Conservation (phyloP, 2,113 vertebrate genomes). For the Halichoeres trimaculatus region DNA sequence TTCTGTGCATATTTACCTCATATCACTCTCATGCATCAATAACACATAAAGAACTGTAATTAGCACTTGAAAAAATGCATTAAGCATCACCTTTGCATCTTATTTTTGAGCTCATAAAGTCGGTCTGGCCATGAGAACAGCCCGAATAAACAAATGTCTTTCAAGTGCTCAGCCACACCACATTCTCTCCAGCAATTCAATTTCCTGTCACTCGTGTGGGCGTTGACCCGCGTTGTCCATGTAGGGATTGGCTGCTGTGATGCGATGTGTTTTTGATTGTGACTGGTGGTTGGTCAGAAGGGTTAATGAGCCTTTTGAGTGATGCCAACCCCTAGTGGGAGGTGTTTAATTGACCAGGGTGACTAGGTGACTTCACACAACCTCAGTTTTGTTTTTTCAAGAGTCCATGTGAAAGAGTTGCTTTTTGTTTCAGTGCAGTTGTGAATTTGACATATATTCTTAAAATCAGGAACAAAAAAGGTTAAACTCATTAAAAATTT, state of each 20-base stretch:
- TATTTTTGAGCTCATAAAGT: conserved; percentile 54
- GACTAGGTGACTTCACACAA: conserved; percentile 79
- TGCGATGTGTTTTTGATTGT: conserved; percentile 74
- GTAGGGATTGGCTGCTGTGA: conserved; percentile 77
- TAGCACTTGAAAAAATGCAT: conserved; percentile 33
- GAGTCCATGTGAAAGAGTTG: conserved; percentile 70
- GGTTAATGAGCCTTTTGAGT: conserved; percentile 87
- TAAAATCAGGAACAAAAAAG: background rate
- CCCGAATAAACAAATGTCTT: conserved; percentile 84
- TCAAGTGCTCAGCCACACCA: conserved; percentile 80
- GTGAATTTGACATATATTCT: conserved; percentile 35
- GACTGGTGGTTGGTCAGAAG: conserved; percentile 84
- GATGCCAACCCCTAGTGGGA: conserved; percentile 82
- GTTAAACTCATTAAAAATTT: background rate
- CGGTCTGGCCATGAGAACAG: conserved; percentile 69
- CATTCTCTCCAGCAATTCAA: conserved; percentile 79
- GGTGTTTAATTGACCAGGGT: conserved; percentile 86
- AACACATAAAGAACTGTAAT: conserved; percentile 31
- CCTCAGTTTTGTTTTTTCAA: conserved; percentile 76
- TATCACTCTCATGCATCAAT: conserved; percentile 38
- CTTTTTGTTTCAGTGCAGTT: conserved; percentile 73
- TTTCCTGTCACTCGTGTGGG: conserved; percentile 86
- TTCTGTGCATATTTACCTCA: conserved; percentile 37
- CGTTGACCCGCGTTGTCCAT: conserved; percentile 78
- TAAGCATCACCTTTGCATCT: conserved; percentile 60